Base-by-base conservation (phyloP, 2,888 invertebrate species). In the Amblyteles armatorius region DNA sequence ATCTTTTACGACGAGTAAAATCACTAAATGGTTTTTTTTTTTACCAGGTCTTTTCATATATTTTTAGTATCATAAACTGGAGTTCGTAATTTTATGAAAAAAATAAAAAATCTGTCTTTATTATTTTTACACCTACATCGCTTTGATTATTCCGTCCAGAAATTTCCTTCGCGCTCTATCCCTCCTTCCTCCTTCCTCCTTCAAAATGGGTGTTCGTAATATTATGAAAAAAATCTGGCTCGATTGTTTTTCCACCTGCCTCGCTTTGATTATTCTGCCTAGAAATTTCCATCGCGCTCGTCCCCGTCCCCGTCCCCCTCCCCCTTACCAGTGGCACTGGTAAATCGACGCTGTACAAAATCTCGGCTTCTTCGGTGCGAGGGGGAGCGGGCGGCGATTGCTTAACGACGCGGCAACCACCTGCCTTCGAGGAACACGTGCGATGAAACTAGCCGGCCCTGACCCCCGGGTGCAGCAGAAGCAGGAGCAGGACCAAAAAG, bases 401-500 rank as follows among this genome's bases (percentile, higher is more conserved):
- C 90, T 91, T 91, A 90, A 91, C 91, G 89, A 92, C 79, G 63
- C 92, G 91, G 89, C 90, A 90, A 89, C 93, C 93, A 93, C 93
- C 93, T 93, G 93, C 93, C 92, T 87, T 86, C 76, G 69, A 87
- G 87, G 89, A 92, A 92, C 93, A 92, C 93, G 93, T 93, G 91
- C 83, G 79, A 77, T 79, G 72, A 52, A 63, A 74, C 74, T 72
- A 67, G 83, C 91, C 88, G 89, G 89, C 85, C 77, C 67, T 88
- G 87, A 82, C 83, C 82, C 85, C 73, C 63, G 63, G 85, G 78
- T 79, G 85, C 85, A 80, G 79, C 57, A 78, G 69, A 22, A 63
- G 48, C 29, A 82, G 78, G 50, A 50, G 44, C 57, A 82, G 72
- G 78, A 82, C 82, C 74, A 72, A 83, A 81, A 84, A 77, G 80